Evolutionary conservation across 2,113 vertebrate genomes (phyloP), one percentile per base, ranked within the genome.

Genomic region (Himantopus leucocephalus): DNA sequence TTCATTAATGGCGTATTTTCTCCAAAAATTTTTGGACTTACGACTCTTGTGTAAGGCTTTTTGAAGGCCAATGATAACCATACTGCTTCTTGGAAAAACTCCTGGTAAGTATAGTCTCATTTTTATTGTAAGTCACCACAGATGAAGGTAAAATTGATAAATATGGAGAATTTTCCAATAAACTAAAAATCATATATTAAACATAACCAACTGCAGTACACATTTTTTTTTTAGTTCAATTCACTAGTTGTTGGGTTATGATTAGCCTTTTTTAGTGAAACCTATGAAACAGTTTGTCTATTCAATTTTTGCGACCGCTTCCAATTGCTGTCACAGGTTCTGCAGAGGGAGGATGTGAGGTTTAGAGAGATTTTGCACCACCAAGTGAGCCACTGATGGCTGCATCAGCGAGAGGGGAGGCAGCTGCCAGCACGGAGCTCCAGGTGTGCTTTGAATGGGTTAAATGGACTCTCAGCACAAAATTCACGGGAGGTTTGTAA

Each of bases 1-100:
- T 48, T 52, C 59, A 37, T 53, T 27, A 34, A 47, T 23, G 37
- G 72, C 2, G 0, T 3, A 0, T 0, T 39, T 73, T 53, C 41
- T 11, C 22, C 1, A 41, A 43, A 66, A 21, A 4, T 0, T 7
- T 53, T 58, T 48, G 4, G n/a, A 16, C 3, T 60, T 64, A 24
- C 0, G 23, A 34, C 23, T 63, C 21, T 32, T 59, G 41, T 3
- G 8, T 41, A 26, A 74, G 14, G 52, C 13, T 82, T 64, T 79
- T 43, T 20, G 35, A 70, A 86, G 59, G 35, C 32, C 60, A 43
- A 8, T 22, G 8, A n/a, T 39, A 53, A 47, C 10, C 1, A 0
- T 30, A 10, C 3, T 0, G 0, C 14, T 75, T 43, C n/a, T 76
- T 50, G 41, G 45, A 26, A 55, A 78, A 79, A 14, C 3, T 16